Percentiles rank a stretch among this genome's conserved stretches.
These are phyloP conservation scores for Spisula solida DNA, from an alignment of 2,888 invertebrate species.

Conservation along the genomic window DNA sequence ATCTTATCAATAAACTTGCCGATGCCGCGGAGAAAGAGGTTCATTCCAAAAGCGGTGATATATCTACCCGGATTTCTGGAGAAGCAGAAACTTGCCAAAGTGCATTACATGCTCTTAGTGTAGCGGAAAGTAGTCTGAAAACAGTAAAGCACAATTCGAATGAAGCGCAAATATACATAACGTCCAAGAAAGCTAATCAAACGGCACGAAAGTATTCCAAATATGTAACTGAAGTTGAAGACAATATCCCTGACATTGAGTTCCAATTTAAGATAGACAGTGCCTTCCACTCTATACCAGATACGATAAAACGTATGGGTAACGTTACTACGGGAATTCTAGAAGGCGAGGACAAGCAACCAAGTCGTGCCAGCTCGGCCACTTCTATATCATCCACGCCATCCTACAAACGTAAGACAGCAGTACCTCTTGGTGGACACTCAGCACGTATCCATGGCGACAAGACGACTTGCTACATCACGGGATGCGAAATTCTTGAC, in stretches of 20 bases:
- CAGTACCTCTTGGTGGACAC: slow-evolving; percentile 53
- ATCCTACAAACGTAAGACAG: slow-evolving; percentile 30
- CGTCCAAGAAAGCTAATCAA: slow-evolving; percentile 38
- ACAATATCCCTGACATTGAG: slow-evolving; percentile 22
- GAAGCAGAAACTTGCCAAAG: slow-evolving; percentile 43
- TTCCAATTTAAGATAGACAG: slow-evolving; percentile 36
- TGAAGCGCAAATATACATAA: slow-evolving; percentile 43
- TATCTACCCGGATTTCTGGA: neutral
- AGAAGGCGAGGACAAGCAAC: slow-evolving; percentile 7
- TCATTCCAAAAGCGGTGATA: slow-evolving; percentile 19
- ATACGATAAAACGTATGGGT: slow-evolving; percentile 31
- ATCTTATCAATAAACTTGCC: slow-evolving; percentile 36
- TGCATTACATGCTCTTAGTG: slow-evolving; percentile 30
- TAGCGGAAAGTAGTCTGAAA: slow-evolving; percentile 16
- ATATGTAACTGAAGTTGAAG: slow-evolving; percentile 32
- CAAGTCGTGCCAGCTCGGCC: slow-evolving; percentile 3
- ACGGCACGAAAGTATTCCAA: slow-evolving; percentile 30
- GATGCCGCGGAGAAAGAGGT: slow-evolving; percentile 29
- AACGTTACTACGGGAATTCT: neutral
- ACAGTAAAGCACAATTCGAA: neutral
- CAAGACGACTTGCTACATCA: slow-evolving; percentile 52
- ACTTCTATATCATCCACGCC: neutral
- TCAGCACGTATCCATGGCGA: slow-evolving; percentile 47
- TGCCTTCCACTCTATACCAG: slow-evolving; percentile 19
- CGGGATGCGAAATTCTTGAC: slow-evolving; percentile 46